Base-by-base conservation (phyloP, 2,113 vertebrate species). In the Chaenocephalus aceratus region DNA sequence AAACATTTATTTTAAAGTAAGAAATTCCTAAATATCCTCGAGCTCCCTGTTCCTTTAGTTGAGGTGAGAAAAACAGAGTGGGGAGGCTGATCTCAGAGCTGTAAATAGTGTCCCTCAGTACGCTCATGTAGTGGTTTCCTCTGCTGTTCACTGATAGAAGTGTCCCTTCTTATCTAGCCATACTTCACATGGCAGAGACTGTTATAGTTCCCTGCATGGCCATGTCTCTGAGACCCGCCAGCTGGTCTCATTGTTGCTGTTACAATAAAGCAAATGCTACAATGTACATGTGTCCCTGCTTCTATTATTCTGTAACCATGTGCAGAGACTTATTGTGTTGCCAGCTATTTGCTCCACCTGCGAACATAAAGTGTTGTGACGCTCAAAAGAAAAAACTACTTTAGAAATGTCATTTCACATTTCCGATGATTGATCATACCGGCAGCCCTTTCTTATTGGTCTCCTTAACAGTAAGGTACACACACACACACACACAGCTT, bases 231-330 rank as follows among this genome's bases (percentile, higher is more conserved):
- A 51, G 45, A 51, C 53, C 58, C 15, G 56, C 3, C 7, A 56
- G 65, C 57, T 34, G 45, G 45, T 68, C 23, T 74, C 52, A 9
- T 68, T 63, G 72, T 70, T 45, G n/a, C 36, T 18, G 34, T 71
- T 58, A 6, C 23, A 82, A 76, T 77, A 82, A 82, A 82, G 34
- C 45, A 16, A 56, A 78, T 23, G 51, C 21, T 65, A 44, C 57
- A 23, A 21, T 70, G 15, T 51, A 34, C 18, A 18, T 64, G 11
- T 46, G 51, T 66, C 3, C 3, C 13, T 26, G 56, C 23, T 57
- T 57, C 23, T 57, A 41, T 41, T 30, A 41, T 41, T 41, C 36
- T 41, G 7, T 41, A 41, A 41, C 36, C 36, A 41, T 30, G 36
- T 6, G 36, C 36, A 7, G 36, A 41, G 36, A 41, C 36, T 41